phyloP scores from a whole-genome alignment of 2,113 vertebrate genomes.

The Phylloscopus trochilus region DNA sequence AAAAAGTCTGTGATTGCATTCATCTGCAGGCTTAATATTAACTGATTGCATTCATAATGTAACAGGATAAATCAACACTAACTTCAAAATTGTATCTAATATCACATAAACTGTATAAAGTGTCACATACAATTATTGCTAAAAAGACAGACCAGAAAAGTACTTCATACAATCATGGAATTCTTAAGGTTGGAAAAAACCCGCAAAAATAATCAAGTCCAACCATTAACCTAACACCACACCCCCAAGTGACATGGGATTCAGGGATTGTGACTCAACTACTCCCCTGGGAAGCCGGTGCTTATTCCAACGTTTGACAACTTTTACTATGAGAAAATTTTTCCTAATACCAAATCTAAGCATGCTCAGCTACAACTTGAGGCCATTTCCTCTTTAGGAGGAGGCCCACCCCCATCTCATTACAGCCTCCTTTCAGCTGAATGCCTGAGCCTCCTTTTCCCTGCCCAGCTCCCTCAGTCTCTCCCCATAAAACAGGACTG shows the following conservation, averaged over 20 bases:
- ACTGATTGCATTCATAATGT: constrained; percentile 10
- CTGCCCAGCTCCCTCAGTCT: not conserved
- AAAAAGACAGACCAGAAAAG: constrained; percentile 20
- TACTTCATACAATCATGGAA: not conserved
- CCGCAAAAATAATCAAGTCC: not conserved
- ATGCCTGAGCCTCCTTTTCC: not conserved
- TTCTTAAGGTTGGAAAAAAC: not conserved
- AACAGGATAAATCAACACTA: constrained; percentile 27
- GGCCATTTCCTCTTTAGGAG: not conserved
- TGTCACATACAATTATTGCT: constrained; percentile 33
- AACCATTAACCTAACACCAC: not conserved
- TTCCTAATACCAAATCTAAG: not conserved
- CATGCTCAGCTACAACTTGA: not conserved
- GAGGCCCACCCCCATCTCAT: accelerated
- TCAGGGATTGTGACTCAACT: not conserved
- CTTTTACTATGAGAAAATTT: not conserved
- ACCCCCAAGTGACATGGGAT: not conserved
- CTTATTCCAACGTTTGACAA: not conserved
- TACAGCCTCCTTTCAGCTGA: not conserved
- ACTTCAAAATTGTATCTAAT: constrained; percentile 38
- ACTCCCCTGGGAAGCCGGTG: not conserved
- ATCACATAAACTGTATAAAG: not conserved
- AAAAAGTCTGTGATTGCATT: not conserved
- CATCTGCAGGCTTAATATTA: not conserved
- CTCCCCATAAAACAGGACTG: not conserved